Base-by-base conservation (phyloP, 2,113 vertebrate species). In the Laticauda laticaudata region DNA sequence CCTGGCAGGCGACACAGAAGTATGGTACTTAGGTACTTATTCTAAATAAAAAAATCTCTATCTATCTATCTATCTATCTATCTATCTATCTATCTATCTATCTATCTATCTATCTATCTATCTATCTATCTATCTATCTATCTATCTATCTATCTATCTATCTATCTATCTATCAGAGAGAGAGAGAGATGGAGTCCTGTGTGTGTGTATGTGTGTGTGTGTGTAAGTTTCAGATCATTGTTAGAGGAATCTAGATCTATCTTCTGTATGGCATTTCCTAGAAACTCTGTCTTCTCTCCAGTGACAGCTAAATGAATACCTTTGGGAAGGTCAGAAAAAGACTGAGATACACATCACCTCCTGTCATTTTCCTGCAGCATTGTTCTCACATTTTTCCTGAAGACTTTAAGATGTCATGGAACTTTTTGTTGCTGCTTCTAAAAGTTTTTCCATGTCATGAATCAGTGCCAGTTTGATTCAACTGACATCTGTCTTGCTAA, bases 401-500 rank as follows among this genome's bases (percentile, higher is more conserved):
- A 91, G 39, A 34, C 85, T 61, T 87, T 48, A 43, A 75, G 59
- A 18, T 88, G 59, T 43, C 51, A 88, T 39, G 59, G n/a, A 69
- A 75, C n/a, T 75, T 24, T 92, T 92, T 54, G n/a, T 51, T 56
- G 64, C 69, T 90, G 54, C 89, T 93, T 69, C 54, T 51, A 86
- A 93, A 59, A 89, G 69, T 24, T 23, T 75, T 21, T 39, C 29
- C 26, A 61, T 6, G 39, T 34, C 12, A 59, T 93, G 92, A 93
- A 86, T 93, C 75, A 90, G 39, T 51, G 55, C 81, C 92, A 55
- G 23, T 53, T 51, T 75, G 88, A 93, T 93, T 90, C 75, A 90
- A 6, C 26, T 61, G 92, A 90, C 88, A 90, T 90, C 43, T 93
- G 88, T 86, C 92, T 59, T 86, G 54, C 75, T 86, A 69, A 75